Conservation (phyloP, 2,888 invertebrate genomes). For the Stomorhina lunata region DNA sequence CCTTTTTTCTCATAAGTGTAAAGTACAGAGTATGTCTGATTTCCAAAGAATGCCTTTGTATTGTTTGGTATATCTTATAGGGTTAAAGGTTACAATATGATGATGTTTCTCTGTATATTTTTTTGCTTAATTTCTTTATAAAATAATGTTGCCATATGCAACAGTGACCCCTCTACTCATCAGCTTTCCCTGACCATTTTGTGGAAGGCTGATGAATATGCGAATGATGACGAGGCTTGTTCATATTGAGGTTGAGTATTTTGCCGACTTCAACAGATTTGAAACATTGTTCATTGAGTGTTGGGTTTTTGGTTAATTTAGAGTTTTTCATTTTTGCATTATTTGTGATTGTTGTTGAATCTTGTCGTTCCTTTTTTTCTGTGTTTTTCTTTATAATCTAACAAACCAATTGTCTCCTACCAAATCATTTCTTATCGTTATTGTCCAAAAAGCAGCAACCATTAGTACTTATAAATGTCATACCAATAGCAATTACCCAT, state of each 20-base stretch:
- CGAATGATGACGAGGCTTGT: background rate
- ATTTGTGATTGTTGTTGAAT: constrained; percentile 20
- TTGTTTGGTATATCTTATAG: background rate
- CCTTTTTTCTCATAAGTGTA: constrained; percentile 37
- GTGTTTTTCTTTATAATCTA: constrained; percentile 59
- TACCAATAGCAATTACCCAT: constrained; percentile 61
- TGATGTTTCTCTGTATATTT: background rate
- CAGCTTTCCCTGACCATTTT: background rate
- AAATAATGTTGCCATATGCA: constrained; percentile 58
- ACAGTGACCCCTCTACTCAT: constrained; percentile 4
- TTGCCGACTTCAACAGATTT: constrained; percentile 43
- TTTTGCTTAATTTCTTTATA: constrained; percentile 5
- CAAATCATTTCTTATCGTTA: constrained; percentile 64
- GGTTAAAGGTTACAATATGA: constrained; percentile 50
- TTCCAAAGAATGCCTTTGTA: background rate
- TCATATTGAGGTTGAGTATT: background rate
- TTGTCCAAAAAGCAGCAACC: constrained; percentile 62
- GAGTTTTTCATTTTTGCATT: constrained; percentile 54
- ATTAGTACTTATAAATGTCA: constrained; percentile 65
- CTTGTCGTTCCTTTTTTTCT: background rate
- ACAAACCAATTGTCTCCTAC: constrained; percentile 66
- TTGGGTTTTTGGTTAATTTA: constrained; percentile 57
- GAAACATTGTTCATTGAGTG: constrained; percentile 2
- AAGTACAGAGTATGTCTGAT: background rate
- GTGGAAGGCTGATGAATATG: background rate